Percentiles rank a stretch among this genome's conserved stretches.
phyloP scores from a whole-genome alignment of 2,888 invertebrate genomes.

The Smittia sp. region DNA sequence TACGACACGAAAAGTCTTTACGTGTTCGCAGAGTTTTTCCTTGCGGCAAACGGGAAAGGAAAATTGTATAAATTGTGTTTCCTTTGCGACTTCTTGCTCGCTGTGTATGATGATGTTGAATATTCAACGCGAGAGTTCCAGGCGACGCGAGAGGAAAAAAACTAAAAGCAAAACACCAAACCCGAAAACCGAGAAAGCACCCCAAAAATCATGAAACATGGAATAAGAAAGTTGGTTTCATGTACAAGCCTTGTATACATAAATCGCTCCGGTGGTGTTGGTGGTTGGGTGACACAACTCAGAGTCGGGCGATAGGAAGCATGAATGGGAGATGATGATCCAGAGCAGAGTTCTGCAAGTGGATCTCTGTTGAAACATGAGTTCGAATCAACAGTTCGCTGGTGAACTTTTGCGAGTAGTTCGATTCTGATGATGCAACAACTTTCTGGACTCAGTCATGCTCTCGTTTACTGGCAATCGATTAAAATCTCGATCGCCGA shows the following conservation, averaged over 20 bases:
- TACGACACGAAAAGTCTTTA: slow-evolving; percentile 26
- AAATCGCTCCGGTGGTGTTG: neutral
- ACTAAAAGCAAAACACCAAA: slow-evolving; percentile 1
- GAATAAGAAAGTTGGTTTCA: slow-evolving; percentile 18
- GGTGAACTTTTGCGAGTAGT: neutral
- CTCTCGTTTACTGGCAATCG: neutral
- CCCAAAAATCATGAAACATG: slow-evolving; percentile 25
- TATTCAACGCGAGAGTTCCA: neutral
- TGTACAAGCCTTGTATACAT: slow-evolving; percentile 10
- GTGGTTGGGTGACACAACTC: neutral
- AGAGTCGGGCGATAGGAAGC: neutral
- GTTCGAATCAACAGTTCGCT: slow-evolving; percentile 20
- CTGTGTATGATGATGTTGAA: slow-evolving; percentile 12
- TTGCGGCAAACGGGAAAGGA: neutral
- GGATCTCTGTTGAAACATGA: no score
- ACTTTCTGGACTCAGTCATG: neutral
- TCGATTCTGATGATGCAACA: slow-evolving; percentile 19
- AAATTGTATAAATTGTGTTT: slow-evolving; percentile 15
- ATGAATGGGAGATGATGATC: slow-evolving; percentile 18
- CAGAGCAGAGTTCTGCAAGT: neutral
- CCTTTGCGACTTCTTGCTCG: slow-evolving; percentile 8
- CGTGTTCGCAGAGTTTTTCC: neutral
- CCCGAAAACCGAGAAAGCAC: slow-evolving; percentile 8
- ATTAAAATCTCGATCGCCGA: neutral
- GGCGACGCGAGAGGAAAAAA: neutral